Base-by-base conservation (phyloP, 2,113 vertebrate species). In the Pluvialis apricaria region DNA sequence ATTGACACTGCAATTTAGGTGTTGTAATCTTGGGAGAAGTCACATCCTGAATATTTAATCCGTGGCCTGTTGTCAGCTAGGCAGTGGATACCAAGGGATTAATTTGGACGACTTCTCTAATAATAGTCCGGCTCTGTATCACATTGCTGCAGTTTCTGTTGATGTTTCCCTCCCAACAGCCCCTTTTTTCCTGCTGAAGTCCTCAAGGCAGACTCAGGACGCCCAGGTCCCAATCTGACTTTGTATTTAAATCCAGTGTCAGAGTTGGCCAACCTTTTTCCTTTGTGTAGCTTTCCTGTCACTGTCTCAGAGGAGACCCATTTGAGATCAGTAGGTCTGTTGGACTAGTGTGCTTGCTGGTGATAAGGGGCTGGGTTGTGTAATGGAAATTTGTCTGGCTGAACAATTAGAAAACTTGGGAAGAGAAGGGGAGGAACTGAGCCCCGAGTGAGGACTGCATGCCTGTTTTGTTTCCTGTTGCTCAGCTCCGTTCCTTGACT, bases 331-430 rank as follows among this genome's bases (percentile, higher is more conserved):
- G 72, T 72, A 84, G 47, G 91, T 84, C 83, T 94, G 47, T 61
- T 87, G 68, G 47, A 57, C 44, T 92, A 44, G 31, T 82, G 66
- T 91, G 75, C 47, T 51, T 84, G 69, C 47, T 78, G 54, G 31
- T 86, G 91, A 92, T 93, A 96, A 94, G 92, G 44, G 92, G 52
- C 61, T 47, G 54, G 31, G 24, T 45, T 92, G 72, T 71, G 28
- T 86, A 91, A 64, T 92, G 87, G 93, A 96, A 96, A 92, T 79
- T 47, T 10, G 4, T 78, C 73, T 93, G 87, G 28, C 75, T 90
- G 71, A 90, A 49, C 38, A 69, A 71, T 93, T 73, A 82, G 38
- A 82, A 92, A 91, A 80, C 77, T 60, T 91, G 57, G 47, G 65
- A 91, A 66, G 40, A 81, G 34, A 81, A 86, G n/a, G n/a, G 47